Evolutionary conservation across 2,797 vertebrate genomes (phyloP).

Genomic region (Gallirallus australis): DNA sequence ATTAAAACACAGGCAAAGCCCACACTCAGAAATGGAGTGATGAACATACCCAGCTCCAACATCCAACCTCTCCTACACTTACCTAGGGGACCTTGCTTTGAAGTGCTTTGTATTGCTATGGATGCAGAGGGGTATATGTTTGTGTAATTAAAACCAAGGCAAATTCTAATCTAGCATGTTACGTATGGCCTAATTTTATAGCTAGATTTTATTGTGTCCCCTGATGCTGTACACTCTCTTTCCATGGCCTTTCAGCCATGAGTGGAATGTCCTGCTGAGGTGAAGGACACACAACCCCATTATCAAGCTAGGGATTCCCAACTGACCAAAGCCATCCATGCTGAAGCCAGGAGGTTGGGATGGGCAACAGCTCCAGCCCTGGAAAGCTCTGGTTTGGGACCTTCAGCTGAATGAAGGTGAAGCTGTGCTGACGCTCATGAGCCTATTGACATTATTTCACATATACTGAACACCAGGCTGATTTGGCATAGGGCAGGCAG

Average conservation of each 20-base stretch:
- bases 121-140: neutral
- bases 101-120: neutral
- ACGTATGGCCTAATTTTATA: neutral
- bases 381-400: neutral
- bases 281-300: neutral
- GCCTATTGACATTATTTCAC: neutral
- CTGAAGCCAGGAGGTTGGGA: neutral
- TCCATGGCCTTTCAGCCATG: neutral
- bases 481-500: neutral
- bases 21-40: neutral
- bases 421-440: neutral
- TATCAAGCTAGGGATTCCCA: neutral
- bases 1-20: neutral
- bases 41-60: neutral
- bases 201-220: neutral
- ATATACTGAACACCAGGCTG: fast-evolving
- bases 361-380: neutral
- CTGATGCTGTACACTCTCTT: neutral
- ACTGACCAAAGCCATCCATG: neutral
- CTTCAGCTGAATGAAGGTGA: neutral
- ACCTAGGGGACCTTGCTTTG: neutral
- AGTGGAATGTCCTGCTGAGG: neutral
- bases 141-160: neutral
- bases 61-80: neutral
- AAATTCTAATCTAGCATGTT: neutral